phyloP scores from a whole-genome alignment of 2,888 invertebrate genomes.

The Sphinx pinastri region DNA sequence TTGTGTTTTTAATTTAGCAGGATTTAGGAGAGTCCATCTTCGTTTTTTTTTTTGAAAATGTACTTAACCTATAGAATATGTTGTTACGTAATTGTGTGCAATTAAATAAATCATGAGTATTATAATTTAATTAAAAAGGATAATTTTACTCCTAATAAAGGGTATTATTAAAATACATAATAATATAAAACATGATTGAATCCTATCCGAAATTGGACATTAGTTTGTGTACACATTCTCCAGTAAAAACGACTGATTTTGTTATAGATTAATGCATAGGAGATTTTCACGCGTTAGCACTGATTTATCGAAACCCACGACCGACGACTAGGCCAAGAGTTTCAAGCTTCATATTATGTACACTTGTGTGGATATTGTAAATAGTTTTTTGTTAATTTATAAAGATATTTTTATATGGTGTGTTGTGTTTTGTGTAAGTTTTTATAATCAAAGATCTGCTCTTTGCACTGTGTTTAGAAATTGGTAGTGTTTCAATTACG shows the following conservation, averaged over 20 bases:
- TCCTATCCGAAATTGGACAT: not conserved
- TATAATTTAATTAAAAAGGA: no score
- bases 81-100: not conserved
- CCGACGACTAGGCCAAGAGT: slow-evolving; percentile 7
- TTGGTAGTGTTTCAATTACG: not conserved
- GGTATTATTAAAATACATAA: no score
- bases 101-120: not conserved
- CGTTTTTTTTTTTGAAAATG: not conserved
- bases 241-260: slow-evolving; percentile 24
- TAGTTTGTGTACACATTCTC: slow-evolving; percentile 15
- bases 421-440: slow-evolving; percentile 52
- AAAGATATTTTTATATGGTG: slow-evolving; percentile 64
- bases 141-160: no score
- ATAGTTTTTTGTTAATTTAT: slow-evolving; percentile 66
- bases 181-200: slow-evolving; percentile 4
- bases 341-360: slow-evolving; percentile 41
- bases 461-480: slow-evolving; percentile 44
- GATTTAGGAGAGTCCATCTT: not conserved
- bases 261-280: slow-evolving; percentile 21
- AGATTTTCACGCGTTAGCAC: slow-evolving; percentile 13
- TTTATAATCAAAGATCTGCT: slow-evolving; percentile 36
- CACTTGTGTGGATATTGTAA: slow-evolving; percentile 64
- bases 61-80: not conserved
- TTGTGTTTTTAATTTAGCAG: not conserved
- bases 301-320: slow-evolving; percentile 19